Conservation (phyloP, 2,113 vertebrate genomes). For the Ardeotis arabs region DNA sequence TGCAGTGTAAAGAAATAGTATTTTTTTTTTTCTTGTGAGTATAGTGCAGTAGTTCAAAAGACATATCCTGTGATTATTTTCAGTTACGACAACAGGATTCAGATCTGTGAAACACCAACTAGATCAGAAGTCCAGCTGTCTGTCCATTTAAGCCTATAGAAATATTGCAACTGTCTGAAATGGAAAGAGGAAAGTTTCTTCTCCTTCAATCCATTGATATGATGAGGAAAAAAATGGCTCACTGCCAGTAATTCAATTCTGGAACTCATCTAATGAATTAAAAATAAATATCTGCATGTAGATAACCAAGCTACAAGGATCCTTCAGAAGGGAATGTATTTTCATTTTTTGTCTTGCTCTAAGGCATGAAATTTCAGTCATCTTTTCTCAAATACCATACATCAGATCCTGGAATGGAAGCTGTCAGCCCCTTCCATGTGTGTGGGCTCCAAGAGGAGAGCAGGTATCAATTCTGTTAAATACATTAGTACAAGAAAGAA, state of each 20-base stretch:
- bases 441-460: not conserved
- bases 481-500: not conserved
- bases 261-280: not conserved
- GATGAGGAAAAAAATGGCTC: not conserved
- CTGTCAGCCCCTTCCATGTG: not conserved
- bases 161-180: not conserved
- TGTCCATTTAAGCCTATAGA: not conserved
- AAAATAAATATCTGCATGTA: not conserved
- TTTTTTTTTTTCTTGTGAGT: not conserved
- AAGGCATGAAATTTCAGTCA: not conserved
- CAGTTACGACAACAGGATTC: not conserved
- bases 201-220: not conserved
- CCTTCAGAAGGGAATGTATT: not conserved
- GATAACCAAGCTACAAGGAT: not conserved
- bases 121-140: not conserved
- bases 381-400: not conserved
- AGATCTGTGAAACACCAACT: not conserved
- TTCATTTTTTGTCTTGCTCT: not conserved
- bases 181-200: not conserved
- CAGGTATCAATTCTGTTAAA: not conserved
- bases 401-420: not conserved
- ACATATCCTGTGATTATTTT: not conserved
- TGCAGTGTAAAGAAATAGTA: not conserved
- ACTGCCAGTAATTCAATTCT: not conserved
- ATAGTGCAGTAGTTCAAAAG: not conserved